Evolutionary conservation across 2,113 vertebrate species (phyloP).

Genomic region (Pelmatolapia mariae): DNA sequence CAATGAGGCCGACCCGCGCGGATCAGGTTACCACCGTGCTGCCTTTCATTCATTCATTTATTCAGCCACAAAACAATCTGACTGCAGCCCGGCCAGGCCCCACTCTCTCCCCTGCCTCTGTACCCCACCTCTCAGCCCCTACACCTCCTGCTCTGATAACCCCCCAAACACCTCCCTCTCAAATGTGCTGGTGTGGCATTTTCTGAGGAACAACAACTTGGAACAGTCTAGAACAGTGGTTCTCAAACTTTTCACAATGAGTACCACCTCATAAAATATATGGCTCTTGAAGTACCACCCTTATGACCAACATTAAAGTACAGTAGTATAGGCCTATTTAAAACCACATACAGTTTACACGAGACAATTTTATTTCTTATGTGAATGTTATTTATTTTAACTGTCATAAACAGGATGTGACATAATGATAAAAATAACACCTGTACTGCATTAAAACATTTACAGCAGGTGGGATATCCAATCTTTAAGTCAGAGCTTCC

Average conservation of each 20-base stretch:
- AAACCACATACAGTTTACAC: too few species aligned
- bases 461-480: too few species aligned
- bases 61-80: slow-evolving; percentile 55
- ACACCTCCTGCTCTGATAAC: not conserved
- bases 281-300: too few species aligned
- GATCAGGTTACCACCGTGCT: slow-evolving; percentile 66
- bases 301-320: too few species aligned
- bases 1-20: slow-evolving; percentile 53
- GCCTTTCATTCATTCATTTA: slow-evolving; percentile 60
- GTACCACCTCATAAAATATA: too few species aligned
- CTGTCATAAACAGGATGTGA: too few species aligned
- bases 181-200: slow-evolving; percentile 31
- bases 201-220: not conserved
- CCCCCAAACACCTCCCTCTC: not conserved
- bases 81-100: slow-evolving; percentile 1
- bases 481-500: too few species aligned
- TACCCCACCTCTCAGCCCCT: not conserved
- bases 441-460: too few species aligned
- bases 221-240: not conserved
- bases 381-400: too few species aligned
- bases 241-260: not conserved
- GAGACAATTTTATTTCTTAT: too few species aligned
- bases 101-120: not conserved
- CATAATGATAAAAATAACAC: too few species aligned
- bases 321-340: too few species aligned